phyloP scores from a whole-genome alignment of 2,888 invertebrate genomes.

The Siphlonurus alternatus region DNA sequence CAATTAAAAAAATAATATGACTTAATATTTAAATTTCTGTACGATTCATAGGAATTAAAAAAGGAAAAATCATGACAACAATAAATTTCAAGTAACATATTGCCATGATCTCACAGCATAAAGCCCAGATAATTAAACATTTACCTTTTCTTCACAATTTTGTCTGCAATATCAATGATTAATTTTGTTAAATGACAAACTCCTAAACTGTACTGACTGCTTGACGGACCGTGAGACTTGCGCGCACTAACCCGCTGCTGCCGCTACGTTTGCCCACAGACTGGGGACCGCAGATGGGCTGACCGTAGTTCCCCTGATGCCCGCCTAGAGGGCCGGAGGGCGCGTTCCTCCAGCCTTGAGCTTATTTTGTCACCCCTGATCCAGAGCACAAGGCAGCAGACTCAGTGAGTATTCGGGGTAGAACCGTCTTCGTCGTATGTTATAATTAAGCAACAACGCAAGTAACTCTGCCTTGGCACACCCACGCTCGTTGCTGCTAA shows the following conservation, averaged over 20 bases:
- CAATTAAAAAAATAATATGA: too few species aligned
- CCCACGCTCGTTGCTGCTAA: too few species aligned
- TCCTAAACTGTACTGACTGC: too few species aligned
- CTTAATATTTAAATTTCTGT: too few species aligned
- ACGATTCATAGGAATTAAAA: too few species aligned
- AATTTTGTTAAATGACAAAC: too few species aligned
- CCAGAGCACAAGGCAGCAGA: constrained; percentile 17
- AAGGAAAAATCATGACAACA: too few species aligned
- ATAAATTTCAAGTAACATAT: too few species aligned
- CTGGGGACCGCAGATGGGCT: background rate
- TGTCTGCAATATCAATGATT: too few species aligned
- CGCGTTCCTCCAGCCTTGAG: constrained; percentile 17
- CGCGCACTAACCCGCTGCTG: background rate
- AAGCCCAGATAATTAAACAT: too few species aligned
- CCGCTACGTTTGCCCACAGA: background rate
- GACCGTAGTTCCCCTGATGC: background rate
- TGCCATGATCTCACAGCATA: too few species aligned
- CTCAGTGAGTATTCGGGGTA: constrained; percentile 7
- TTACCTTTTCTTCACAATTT: too few species aligned
- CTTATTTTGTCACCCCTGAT: constrained; percentile 17
- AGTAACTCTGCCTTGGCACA: background rate
- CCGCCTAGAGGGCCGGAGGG: constrained; percentile 6
- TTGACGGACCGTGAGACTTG: background rate
- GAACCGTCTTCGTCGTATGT: background rate
- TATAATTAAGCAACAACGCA: background rate